Evolutionary conservation across 2,113 vertebrate species (phyloP), one percentile per base, ranked within the genome.

Genomic region (Elgaria multicarinata): DNA sequence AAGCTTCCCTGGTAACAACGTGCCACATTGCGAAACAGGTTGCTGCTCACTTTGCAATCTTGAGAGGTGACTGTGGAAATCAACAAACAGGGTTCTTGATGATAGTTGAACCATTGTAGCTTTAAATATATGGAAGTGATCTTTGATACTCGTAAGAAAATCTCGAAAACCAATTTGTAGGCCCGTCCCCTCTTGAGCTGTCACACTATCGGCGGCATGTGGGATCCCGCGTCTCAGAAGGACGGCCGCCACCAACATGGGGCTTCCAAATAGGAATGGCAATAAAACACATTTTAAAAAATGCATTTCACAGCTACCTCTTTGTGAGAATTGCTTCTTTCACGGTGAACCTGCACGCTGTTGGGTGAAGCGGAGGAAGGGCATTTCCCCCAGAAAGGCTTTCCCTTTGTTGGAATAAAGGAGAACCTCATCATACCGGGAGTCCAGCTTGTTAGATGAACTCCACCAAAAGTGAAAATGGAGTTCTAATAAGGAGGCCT

Each of bases 261-360:
- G 58, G 64, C 76, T 92, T 8, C 0, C 85, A 90, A 81, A 89
- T 88, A 55, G 42, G 89, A 94, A 92, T 44, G 76, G 86, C 93
- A 92, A 95, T 94, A 94, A 90, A 92, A 95, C 95, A 95, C 94
- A 92, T 91, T 78, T 92, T 75, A 93, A 94, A n/a, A 92, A 94
- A 95, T 91, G 91, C 72, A 87, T 93, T 96, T 95, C 94, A 95
- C 95, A 95, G 93, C 90, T 96, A 93, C 81, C 85, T 85, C 83
- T 91, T 91, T 83, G 96, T 95, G 95, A 94, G 95, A 96, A 96
- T 95, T 95, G 92, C 91, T 94, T 95, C 91, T 93, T 93, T 89
- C 76, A 28, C 94, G 72, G 91, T 93, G 94, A 95, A 93, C 91
- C 87, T 94, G 85, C 83, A 85, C 77, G 76, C 83, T 10, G 0